Base-by-base conservation (phyloP, 1,140 invertebrate genomes). In the Procambarus clarkii region DNA sequence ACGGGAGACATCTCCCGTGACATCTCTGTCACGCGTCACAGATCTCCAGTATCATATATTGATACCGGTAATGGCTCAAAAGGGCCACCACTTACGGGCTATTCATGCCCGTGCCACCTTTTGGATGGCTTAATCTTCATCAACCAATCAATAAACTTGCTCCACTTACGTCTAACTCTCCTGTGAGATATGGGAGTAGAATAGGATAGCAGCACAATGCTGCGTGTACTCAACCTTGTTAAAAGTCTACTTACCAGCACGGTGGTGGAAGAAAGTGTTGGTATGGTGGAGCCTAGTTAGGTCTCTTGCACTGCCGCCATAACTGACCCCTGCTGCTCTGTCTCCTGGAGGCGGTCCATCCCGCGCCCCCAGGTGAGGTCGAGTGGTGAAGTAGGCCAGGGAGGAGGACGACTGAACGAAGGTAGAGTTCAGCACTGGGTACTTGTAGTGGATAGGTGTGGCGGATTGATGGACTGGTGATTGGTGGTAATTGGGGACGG, bases 231-330 rank as follows among this genome's bases (percentile, higher is more conserved):
- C 50, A 54, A 54, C 13, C 50, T 5, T 54, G 50, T 13, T 54
- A 64, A 64, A 64, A 64, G 5, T 4, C 13, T 24, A 80, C 46
- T 50, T 58, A 80, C 46, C 46, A 4, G 34, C 34, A 34, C 2
- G 4, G 46, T 80, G 78, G 21, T 80, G 46, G 13, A 50, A 24
- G 46, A 50, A 50, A 50, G 78, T 80, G 46, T 9, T 50, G 9
- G 46, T 21, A 46, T 58, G 54, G 3, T 79, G 85, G 9, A 44
- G 46, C 18, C 85, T 60, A 18, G 58, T 18, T n/a, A 87, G 74
- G 85, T 87, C 85, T 21, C 85, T 45, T 24, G 76, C 34, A 44
- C 85, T 87, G 85, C 85, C 54, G 4, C 85, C 76, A 8, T 58
- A 78, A 60, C 46, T 60, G 24, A 74, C 69, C 21, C 69, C 24